Evolutionary conservation across 1,140 invertebrate species (phyloP).

Genomic region (Scaptomyza pallida): DNA sequence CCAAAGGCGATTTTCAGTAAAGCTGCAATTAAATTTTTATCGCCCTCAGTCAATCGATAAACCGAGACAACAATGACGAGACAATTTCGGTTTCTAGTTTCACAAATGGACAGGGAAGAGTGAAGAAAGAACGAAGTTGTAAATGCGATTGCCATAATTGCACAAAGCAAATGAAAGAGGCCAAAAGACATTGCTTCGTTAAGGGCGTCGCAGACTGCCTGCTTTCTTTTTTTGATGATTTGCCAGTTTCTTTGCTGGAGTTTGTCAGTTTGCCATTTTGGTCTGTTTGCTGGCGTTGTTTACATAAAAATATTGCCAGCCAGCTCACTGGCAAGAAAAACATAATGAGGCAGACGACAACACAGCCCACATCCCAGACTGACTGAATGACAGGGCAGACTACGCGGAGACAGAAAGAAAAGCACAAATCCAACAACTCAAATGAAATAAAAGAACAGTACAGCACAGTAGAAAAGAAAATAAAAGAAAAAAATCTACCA

Average conservation of each 20-base stretch:
- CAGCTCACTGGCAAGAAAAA: constrained; percentile 45
- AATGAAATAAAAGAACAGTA: not conserved
- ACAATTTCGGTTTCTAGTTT: constrained; percentile 9
- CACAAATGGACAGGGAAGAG: not conserved
- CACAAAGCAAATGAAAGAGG: constrained; percentile 59
- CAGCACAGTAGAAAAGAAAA: too few species aligned
- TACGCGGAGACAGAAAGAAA: constrained; percentile 32
- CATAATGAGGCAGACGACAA: constrained; percentile 76
- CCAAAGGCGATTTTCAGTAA: constrained; percentile 5
- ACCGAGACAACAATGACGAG: constrained; percentile 35
- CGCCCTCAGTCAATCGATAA: constrained; percentile 10
- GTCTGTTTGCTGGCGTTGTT: constrained; percentile 50
- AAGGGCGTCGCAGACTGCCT: constrained; percentile 26
- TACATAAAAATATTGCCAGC: constrained; percentile 70
- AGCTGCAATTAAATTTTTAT: constrained; percentile 35
- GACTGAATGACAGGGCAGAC: constrained; percentile 27
- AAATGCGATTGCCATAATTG: constrained; percentile 53
- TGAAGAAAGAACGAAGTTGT: not conserved
- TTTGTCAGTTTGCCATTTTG: constrained; percentile 20
- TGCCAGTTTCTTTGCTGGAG: constrained; percentile 46
- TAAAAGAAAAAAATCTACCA: constrained; percentile 37
- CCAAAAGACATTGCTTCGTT: constrained; percentile 52
- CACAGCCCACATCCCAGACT: constrained; percentile 30
- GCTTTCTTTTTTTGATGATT: constrained; percentile 55
- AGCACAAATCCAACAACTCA: constrained; percentile 9